Evolutionary conservation across 92 coral and sea anemone genomes (phyloP), one percentile per base, ranked within the genome.

Genomic region (Micromussa lordhowensis): DNA sequence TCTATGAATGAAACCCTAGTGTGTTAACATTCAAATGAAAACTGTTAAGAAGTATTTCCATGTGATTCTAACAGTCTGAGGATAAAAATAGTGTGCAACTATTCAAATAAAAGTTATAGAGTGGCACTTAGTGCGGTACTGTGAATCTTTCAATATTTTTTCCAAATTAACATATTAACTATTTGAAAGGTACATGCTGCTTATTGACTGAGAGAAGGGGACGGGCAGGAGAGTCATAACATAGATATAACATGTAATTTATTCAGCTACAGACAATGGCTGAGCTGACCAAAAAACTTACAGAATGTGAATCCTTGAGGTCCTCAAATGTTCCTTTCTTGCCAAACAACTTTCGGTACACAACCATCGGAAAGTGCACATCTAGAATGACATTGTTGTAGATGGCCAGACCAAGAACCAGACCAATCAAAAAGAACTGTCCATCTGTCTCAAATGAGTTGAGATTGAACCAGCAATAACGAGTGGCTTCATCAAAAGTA

Each of bases 361-460:
- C 99, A 8, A 98, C 99, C 99, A 98, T 96, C 17, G 99, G 99
- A 80, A 98, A 98, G 64, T 94, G 96, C 16, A 98, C 98, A 81
- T 98, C 99, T 54, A 98, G 91, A 77, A 98, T 98, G 70, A 98
- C 86, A 77, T 96, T 98, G 89, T 98, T 98, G 91, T 98, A 98
- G 88, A 98, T 98, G 21, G 99, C 99, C 84, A 98, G 77, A 66
- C 99, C 99, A 51, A 98, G 94, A 14, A 98, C 97, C 72, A 98
- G 77, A 58, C 99, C 99, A 93, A 98, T 98, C 75, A 98, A 88
- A 22, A 93, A 77, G 88, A 98, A 98, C 91, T 98, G 99, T 22
- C 92, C 98, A 86, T 96, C 98, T 40, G 96, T 92, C 79, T 98
- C 99, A 91, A 98, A 98, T 55, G 99, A 98, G 21, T 96, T 94